These are phyloP conservation scores for Anabas testudineus DNA, from an alignment of 2,797 vertebrate genomes.

Conservation along the genomic window DNA sequence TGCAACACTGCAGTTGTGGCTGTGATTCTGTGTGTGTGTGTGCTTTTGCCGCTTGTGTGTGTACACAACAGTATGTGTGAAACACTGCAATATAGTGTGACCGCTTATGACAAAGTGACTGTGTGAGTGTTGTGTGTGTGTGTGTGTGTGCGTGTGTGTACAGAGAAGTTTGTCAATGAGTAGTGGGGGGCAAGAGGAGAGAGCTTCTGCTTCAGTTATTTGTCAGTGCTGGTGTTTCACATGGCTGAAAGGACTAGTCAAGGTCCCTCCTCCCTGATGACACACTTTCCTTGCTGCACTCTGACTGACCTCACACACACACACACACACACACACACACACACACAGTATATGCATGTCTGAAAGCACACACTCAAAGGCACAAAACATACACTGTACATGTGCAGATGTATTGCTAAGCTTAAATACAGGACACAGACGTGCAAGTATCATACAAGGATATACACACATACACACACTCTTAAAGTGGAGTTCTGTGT, in stretches of 20 bases:
- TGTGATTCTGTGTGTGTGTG: neutral
- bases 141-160: slow-evolving; percentile 14
- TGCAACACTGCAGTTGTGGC: slow-evolving; percentile 16
- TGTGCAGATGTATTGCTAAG: neutral
- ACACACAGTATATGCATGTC: neutral
- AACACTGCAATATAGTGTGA: slow-evolving; percentile 27
- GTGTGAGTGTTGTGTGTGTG: slow-evolving; percentile 10
- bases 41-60: slow-evolving; percentile 6
- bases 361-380: neutral
- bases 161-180: slow-evolving; percentile 50
- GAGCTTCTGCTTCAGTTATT: slow-evolving; percentile 61
- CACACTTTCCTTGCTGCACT: slow-evolving; percentile 69
- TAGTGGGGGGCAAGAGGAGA: slow-evolving; percentile 2
- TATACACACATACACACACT: slow-evolving; percentile 17
- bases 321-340: neutral
- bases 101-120: slow-evolving; percentile 47
- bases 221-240: slow-evolving; percentile 57
- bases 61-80: slow-evolving; percentile 18
- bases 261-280: slow-evolving; percentile 54
- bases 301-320: slow-evolving; percentile 58
- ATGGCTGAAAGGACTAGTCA: slow-evolving; percentile 55
- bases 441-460: neutral
- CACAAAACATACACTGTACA: neutral
- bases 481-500: neutral
- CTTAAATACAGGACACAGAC: neutral